These are phyloP conservation scores for Acrobasis consociella DNA, from an alignment of 2,888 invertebrate genomes.

Conservation along the genomic window DNA sequence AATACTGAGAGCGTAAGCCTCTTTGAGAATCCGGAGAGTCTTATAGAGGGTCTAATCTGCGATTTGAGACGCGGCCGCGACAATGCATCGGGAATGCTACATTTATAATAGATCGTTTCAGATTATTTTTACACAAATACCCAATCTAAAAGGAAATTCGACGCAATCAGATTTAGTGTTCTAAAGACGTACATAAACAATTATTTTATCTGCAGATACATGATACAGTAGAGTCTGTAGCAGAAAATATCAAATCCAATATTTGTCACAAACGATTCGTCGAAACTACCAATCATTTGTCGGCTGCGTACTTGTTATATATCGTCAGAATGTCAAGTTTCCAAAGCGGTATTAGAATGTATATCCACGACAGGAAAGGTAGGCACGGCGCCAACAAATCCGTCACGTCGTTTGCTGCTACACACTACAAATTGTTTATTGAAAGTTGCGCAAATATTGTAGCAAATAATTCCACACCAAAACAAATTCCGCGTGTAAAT, in stretches of 20 bases:
- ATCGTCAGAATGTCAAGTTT: constrained; percentile 1
- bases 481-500: constrained; percentile 39
- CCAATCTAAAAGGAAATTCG: background rate
- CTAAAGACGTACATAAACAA: no score
- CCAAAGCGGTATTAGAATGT: constrained; percentile 1
- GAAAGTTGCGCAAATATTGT: constrained; percentile 28
- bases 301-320: constrained; percentile 4
- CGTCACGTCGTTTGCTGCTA: constrained; percentile 3
- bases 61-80: constrained; percentile 44
- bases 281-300: background rate
- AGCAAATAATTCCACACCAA: constrained; percentile 34
- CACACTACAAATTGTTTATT: constrained; percentile 23
- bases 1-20: constrained; percentile 58
- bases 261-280: background rate
- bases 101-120: constrained; percentile 3
- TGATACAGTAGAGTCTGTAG: no score
- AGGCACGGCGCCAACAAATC: constrained; percentile 12
- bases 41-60: constrained; percentile 60
- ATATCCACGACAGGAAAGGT: constrained; percentile 12
- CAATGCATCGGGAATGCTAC: constrained; percentile 46
- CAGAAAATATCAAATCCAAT: background rate
- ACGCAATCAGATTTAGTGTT: no score
- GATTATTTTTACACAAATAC: background rate
- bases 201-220: no score
- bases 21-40: constrained; percentile 60